A percentile compares a stretch with the other conserved stretches of the same genome.
These are phyloP conservation scores for Cichladusa arquata DNA, from an alignment of 2,113 vertebrate genomes.

Conservation along the genomic window DNA sequence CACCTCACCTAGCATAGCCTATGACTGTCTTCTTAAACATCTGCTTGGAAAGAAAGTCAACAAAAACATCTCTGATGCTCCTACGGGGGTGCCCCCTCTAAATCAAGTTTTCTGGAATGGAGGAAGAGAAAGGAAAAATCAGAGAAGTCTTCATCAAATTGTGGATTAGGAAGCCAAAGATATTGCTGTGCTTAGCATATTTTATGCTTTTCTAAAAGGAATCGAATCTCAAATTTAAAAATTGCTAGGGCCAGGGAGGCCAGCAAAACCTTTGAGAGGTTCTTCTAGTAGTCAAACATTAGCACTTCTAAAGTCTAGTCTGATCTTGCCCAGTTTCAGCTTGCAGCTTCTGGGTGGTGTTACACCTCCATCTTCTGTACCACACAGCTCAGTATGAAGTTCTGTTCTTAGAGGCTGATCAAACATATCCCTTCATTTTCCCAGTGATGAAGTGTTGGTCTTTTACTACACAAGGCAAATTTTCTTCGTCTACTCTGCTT, in stretches of 20 bases:
- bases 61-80: not conserved
- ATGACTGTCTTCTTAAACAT: not conserved
- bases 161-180: not conserved
- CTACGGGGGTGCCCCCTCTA: not conserved
- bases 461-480: not conserved
- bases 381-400: not conserved
- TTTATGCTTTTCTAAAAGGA: not conserved
- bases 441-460: not conserved
- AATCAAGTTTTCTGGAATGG: not conserved
- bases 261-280: not conserved
- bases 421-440: not conserved
- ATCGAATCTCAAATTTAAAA: not conserved
- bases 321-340: not conserved
- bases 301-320: not conserved
- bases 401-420: not conserved
- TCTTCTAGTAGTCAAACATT: not conserved
- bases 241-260: not conserved
- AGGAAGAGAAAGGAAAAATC: not conserved
- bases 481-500: not conserved
- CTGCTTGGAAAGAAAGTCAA: not conserved
- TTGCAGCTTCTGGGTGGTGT: not conserved
- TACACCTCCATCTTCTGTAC: not conserved
- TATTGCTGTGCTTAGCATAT: not conserved
- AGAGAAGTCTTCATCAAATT: not conserved
- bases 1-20: not conserved